Evolutionary conservation across 2,797 vertebrate species (phyloP), one percentile per base, ranked within the genome.

Genomic region (Acanthornis magna): DNA sequence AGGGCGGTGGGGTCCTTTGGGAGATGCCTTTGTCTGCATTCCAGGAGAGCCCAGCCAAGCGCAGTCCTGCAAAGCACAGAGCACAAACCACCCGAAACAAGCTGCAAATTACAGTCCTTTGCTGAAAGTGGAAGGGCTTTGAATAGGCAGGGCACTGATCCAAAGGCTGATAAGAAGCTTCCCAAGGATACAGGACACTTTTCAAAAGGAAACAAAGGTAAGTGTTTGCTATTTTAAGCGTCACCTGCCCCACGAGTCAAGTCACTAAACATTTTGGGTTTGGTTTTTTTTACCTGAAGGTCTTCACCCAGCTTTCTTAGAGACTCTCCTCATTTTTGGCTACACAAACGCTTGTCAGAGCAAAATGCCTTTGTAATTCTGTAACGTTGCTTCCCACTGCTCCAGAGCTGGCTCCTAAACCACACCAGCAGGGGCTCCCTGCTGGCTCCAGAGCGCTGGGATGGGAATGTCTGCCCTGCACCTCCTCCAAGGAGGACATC

Each of bases 1-100:
- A 22, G 51, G 1, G 0, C 5, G 36, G 10, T 4, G 0, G 2
- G 32, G 8, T 18, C 4, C 48, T 43, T 10, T 0, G 7, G 47
- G 91, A 88, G 45, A 15, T 40, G 29, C 0, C 20, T 34, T 9
- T 3, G 16, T 20, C 21, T 19, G 23, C 5, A 0, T 1, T 38
- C 26, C 76, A 13, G 43, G 42, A 93, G 54, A 76, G 6, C 4
- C 3, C 48, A 50, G 34, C 45, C 62, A 17, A 72, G 76, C 70
- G 15, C 26, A 34, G 47, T 11, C 66, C 66, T 32, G 51, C 43
- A 38, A 9, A 53, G 8, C 29, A 10, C 5, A 2, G n/a, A 42
- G 68, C 2, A 11, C 57, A 85, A 79, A 54, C 19, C 50, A 42
- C 34, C 63, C 53, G 10, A 47, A 80, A 68, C n/a, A 70, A 79